A percentile compares a stretch with the other conserved stretches of the same genome.
phyloP scores from a whole-genome alignment of 2,888 invertebrate species.

The Drosophila siamana region DNA sequence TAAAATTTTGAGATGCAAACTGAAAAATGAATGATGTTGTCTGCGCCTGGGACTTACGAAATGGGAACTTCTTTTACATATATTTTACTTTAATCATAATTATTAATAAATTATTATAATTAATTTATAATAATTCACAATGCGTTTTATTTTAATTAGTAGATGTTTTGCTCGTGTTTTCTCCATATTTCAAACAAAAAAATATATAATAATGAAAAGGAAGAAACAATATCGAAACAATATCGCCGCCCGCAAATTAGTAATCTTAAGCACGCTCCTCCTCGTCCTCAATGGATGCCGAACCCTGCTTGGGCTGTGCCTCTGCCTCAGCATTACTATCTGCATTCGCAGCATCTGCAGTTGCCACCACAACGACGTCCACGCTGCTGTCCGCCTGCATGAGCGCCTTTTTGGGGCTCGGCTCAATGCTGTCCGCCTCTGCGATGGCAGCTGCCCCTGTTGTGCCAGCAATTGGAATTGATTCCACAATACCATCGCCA shows the following conservation, averaged over 20 bases:
- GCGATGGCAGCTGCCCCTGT: slow-evolving; percentile 70
- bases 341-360: slow-evolving; percentile 19
- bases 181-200: slow-evolving; percentile 45
- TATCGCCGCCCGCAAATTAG: slow-evolving; percentile 9
- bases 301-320: slow-evolving; percentile 58
- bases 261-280: slow-evolving; percentile 63
- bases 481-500: slow-evolving; percentile 36
- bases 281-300: slow-evolving; percentile 35
- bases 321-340: slow-evolving; percentile 54
- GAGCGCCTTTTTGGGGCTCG: slow-evolving; percentile 82
- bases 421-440: slow-evolving; percentile 78
- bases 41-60: slow-evolving; percentile 64
- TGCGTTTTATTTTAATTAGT: slow-evolving; percentile 63
- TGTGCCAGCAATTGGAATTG: slow-evolving; percentile 16
- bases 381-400: slow-evolving; percentile 67
- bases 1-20: slow-evolving; percentile 21
- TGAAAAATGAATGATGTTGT: slow-evolving; percentile 47
- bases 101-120: slow-evolving; percentile 82
- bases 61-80: slow-evolving; percentile 69
- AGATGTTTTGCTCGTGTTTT: slow-evolving; percentile 25
- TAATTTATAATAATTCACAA: slow-evolving; percentile 78
- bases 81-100: slow-evolving; percentile 77
- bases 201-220: slow-evolving; percentile 37
- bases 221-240: slow-evolving; percentile 20
- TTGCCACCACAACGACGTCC: slow-evolving; percentile 46